Conservation (phyloP, 2,113 vertebrate genomes). For the Brachirus orientalis region DNA sequence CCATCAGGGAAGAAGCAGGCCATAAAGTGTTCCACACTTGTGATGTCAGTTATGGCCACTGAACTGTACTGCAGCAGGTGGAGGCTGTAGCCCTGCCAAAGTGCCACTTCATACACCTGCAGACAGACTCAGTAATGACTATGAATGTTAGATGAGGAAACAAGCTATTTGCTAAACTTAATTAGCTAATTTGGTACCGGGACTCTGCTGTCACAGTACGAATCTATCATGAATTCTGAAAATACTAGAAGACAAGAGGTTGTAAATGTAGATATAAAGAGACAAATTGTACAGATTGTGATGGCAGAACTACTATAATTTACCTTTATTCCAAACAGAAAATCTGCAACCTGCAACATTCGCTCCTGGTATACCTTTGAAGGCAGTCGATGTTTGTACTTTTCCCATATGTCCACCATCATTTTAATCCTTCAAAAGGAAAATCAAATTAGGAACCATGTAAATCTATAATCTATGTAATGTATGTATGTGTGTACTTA, state of each 20-base stretch:
- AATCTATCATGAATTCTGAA: too few relatives aligned
- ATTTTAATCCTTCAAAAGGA: constrained; percentile 82
- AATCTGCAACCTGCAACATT: constrained; percentile 89
- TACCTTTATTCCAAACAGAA: constrained; percentile 88
- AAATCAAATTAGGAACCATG: too few relatives aligned
- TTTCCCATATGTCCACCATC: constrained; percentile 90
- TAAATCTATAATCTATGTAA: too few relatives aligned
- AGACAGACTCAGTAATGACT: too few relatives aligned
- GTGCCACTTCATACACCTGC: constrained; percentile 89
- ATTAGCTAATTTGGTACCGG: too few relatives aligned
- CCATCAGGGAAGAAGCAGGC: constrained; percentile 87
- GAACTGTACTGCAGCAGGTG: constrained; percentile 83
- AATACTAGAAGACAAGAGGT: too few relatives aligned
- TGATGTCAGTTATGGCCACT: constrained; percentile 75
- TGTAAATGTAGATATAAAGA: too few relatives aligned
- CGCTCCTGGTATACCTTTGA: constrained; percentile 85
- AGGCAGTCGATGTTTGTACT: constrained; percentile 88
- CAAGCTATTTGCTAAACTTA: too few relatives aligned
- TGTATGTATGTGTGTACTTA: too few relatives aligned
- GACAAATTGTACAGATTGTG: too few relatives aligned
- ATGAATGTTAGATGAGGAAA: too few relatives aligned
- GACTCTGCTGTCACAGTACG: too few relatives aligned
- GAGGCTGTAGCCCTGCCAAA: constrained; percentile 88
- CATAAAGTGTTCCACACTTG: constrained; percentile 83
- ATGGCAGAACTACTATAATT: constrained; percentile 22